Base-by-base conservation (phyloP, 2,113 vertebrate species). In the Corythoichthys intestinalis region DNA sequence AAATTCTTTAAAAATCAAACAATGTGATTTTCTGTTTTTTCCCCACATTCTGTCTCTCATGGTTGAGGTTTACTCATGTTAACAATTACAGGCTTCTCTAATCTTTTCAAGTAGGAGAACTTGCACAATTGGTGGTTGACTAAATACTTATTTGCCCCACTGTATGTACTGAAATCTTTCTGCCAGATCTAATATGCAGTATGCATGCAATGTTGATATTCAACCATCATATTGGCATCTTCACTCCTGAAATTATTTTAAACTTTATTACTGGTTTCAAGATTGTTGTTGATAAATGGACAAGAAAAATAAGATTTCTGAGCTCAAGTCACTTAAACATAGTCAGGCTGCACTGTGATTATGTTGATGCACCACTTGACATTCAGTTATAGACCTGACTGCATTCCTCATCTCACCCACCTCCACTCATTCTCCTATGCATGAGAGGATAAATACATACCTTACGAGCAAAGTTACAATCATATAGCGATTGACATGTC, bases 401-500 rank as follows among this genome's bases (percentile, higher is more conserved):
- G 58, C 7, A 46, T 83, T 66, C 60, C 59, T 50, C 50, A 37
- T 37, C 6, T 64, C 76, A 65, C 71, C 59, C 39, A 12, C 17
- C 73, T 74, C 70, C 73, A 52, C 67, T 80, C 70, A 59, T 76
- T 64, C 67, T 70, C 76, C 77, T 38, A 1, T 72, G 73, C 84
- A 82, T 84, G 80, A 70, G 37, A 60, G 73, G 68, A 82, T 76
- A 44, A 83, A 81, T 84, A 67, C 75, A 83, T 77, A 57, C 41
- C 11, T 65, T 41, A n/a, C 41, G 17, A 4, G 17, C 17, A 5
- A 34, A 79, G 79, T 77, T 85, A 83, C 80, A 88, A 87, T 74
- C 85, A 86, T 85, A 87, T 88, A 83, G 85, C 85, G 74, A 88
- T 80, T 89, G 81, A 91, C 80, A 75, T 84, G 79, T 85, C 71